phyloP scores from a whole-genome alignment of 2,888 invertebrate species.

The Agrilus biguttatus region DNA sequence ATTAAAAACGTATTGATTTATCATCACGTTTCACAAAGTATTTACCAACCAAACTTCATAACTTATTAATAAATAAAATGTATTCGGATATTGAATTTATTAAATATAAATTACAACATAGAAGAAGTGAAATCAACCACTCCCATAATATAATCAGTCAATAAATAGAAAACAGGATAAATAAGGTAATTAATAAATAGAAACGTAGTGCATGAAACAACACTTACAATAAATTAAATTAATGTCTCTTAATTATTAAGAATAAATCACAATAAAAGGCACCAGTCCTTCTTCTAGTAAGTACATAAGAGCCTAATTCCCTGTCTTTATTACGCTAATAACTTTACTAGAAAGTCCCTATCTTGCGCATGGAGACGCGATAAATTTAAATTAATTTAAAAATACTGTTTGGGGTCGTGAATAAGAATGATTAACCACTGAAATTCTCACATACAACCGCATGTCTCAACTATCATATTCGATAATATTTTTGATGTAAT shows the following conservation, averaged over 20 bases:
- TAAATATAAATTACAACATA: not conserved
- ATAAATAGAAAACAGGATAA: too few relatives aligned
- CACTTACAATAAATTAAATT: too few relatives aligned
- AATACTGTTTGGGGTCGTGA: constrained; percentile 9
- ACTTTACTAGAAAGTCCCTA: not conserved
- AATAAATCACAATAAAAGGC: too few relatives aligned
- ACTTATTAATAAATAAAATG: too few relatives aligned
- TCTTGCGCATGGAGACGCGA: not conserved
- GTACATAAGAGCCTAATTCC: too few relatives aligned
- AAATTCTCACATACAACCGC: constrained; percentile 62
- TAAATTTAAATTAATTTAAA: not conserved
- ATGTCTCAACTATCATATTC: constrained; percentile 84
- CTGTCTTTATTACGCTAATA: not conserved
- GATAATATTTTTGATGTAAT: constrained; percentile 66
- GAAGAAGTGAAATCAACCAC: not conserved
- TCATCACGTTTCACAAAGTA: too few relatives aligned
- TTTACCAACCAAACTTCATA: too few relatives aligned
- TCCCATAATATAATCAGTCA: not conserved
- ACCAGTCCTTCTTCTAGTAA: too few relatives aligned
- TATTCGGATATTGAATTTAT: constrained; percentile 1
- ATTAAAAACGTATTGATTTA: too few relatives aligned
- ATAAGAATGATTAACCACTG: constrained; percentile 1
- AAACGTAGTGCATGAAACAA: too few relatives aligned
- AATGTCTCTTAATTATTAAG: too few relatives aligned
- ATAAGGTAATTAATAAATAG: too few relatives aligned